Evolutionary conservation across 2,797 vertebrate species (phyloP).

Genomic region (Enteromius fasciolatus): DNA sequence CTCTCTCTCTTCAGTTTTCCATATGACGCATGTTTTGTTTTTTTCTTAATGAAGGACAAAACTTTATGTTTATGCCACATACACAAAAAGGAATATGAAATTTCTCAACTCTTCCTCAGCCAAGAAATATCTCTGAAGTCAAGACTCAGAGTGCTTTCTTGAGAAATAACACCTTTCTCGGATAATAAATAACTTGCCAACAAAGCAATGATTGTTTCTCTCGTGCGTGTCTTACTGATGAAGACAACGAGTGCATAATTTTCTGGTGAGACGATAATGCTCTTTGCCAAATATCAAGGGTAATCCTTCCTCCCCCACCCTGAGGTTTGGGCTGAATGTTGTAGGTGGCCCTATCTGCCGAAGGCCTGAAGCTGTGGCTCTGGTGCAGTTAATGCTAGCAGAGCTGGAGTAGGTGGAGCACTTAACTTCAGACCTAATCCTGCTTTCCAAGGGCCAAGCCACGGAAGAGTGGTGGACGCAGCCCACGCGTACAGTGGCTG

Average conservation of each 20-base stretch:
- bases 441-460: constrained; percentile 59
- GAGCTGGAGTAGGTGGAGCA: constrained; percentile 49
- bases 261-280: constrained; percentile 46
- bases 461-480: constrained; percentile 42
- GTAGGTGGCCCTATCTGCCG: constrained; percentile 44
- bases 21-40: constrained; percentile 71
- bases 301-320: constrained; percentile 66
- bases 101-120: constrained; percentile 49
- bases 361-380: constrained; percentile 26
- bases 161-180: constrained; percentile 32
- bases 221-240: constrained; percentile 47
- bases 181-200: constrained; percentile 44
- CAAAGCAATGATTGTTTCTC: constrained; percentile 48
- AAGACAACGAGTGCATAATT: constrained; percentile 63
- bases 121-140: constrained; percentile 43
- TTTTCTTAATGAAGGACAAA: constrained; percentile 80
- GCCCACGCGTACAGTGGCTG: constrained; percentile 31
- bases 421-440: constrained; percentile 58
- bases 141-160: constrained; percentile 8
- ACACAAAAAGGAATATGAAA: constrained; percentile 77
- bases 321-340: constrained; percentile 23
- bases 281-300: constrained; percentile 74
- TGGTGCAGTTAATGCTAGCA: constrained; percentile 46
- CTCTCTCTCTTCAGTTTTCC: constrained; percentile 35
- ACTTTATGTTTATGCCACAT: constrained; percentile 78